Base-by-base conservation (phyloP, 2,113 vertebrate species). In the Conger conger region DNA sequence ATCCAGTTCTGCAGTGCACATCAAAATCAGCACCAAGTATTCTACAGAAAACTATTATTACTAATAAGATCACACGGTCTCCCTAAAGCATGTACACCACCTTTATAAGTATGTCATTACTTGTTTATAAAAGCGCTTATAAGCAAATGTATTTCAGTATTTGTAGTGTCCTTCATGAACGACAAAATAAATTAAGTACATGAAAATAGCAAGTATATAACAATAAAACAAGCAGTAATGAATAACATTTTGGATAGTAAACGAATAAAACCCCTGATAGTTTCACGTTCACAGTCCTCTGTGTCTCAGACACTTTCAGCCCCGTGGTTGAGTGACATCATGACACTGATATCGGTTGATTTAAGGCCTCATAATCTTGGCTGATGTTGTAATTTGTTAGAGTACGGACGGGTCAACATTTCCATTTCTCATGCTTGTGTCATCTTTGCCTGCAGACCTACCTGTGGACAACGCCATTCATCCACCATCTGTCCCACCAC, bases 381-480 rank as follows among this genome's bases (percentile, higher is more conserved):
- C 13, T 73, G 57, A 20, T 73, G 23, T 73, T 73, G 68, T 33
- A 33, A 73, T 79, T 38, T 38, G 36, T 38, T 42, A 40, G 18
- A 17, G 76, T 35, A 38, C 35, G 33, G 37, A 78, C 38, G 30
- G 35, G 36, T 37, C 17, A 78, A 78, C 33, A 17, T 38, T 78
- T n/a, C 38, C 76, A 42, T 76, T 15, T 36, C 77, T 53, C 9
- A 53, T 13, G 36, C 8, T 9, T 18, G 38, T 54, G 42, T 38
- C 45, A 17, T 23, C 77, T 68, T 79, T 79, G 40, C n/a, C 27
- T 50, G 45, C 45, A 11, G 45, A 50, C n/a, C n/a, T n/a, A n/a
- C n/a, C n/a, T 73, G n/a, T 73, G 11, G 68, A 79, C 79, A 53
- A 45, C 36, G 84, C 38, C 35, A 57, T 54, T 36, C 76, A 85